A percentile compares a stretch with the other conserved stretches of the same genome.
Conservation (phyloP, 1,140 invertebrate species). For the Drosophila tristis region DNA sequence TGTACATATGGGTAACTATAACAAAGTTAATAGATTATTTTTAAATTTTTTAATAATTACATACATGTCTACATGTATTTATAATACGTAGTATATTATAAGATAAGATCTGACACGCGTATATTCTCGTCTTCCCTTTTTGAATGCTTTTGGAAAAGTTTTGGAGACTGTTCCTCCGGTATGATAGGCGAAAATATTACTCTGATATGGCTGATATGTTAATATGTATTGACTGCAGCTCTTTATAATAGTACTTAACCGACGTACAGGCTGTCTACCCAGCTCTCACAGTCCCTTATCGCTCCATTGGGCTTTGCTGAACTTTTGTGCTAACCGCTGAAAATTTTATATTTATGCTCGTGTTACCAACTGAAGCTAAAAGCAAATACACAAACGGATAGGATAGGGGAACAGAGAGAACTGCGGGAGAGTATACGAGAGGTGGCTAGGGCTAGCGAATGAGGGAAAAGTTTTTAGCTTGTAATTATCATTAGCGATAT, state of each 20-base stretch:
- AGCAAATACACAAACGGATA: constrained; percentile 38
- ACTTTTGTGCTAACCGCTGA: constrained; percentile 65
- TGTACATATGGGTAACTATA: too few species aligned
- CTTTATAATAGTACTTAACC: constrained; percentile 37
- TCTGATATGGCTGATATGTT: constrained; percentile 7
- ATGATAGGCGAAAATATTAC: neutral
- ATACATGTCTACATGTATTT: too few species aligned
- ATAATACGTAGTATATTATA: too few species aligned
- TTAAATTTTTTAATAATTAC: too few species aligned
- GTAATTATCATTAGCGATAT: constrained; percentile 83
- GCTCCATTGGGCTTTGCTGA: constrained; percentile 20
- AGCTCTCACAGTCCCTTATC: constrained; percentile 16
- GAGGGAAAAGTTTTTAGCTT: constrained; percentile 73
- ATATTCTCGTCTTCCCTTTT: too few species aligned
- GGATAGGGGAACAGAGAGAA: neutral
- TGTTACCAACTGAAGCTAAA: constrained; percentile 69
- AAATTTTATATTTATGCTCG: constrained; percentile 74
- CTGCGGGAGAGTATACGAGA: neutral
- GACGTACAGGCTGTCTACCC: neutral
- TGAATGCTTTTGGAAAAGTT: too few species aligned
- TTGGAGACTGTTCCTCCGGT: too few species aligned
- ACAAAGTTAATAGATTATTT: too few species aligned
- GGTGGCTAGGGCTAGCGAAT: constrained; percentile 44
- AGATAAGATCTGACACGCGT: too few species aligned
- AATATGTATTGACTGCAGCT: constrained; percentile 18